Conservation (phyloP, 2,888 invertebrate species). For the Frankliniella intonsa region DNA sequence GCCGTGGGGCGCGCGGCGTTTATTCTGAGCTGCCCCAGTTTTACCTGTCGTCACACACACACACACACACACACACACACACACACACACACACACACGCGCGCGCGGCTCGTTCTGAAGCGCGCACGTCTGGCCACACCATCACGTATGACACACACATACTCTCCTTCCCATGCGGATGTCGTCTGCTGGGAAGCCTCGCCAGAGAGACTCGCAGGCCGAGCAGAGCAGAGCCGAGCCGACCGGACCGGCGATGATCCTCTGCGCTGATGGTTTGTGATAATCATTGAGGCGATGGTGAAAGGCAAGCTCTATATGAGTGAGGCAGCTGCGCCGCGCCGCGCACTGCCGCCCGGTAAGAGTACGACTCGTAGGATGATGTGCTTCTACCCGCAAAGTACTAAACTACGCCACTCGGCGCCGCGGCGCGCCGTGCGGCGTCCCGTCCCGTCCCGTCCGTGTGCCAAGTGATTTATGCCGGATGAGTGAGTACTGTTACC, state of each 20-base stretch:
- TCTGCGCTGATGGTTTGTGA: too few relatives aligned
- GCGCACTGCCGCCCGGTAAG: background rate
- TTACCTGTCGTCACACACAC: constrained; percentile 9
- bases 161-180: background rate
- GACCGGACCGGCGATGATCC: too few relatives aligned
- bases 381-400: background rate
- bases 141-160: background rate
- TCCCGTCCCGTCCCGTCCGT: background rate
- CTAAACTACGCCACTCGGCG: background rate
- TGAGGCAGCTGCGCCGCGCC: too few relatives aligned
- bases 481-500: constrained; percentile 23
- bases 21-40: constrained; percentile 26
- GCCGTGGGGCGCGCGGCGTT: background rate
- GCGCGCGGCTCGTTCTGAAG: background rate
- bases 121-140: background rate
- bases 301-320: too few relatives aligned
- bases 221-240: too few relatives aligned
- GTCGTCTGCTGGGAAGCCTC: too few relatives aligned
- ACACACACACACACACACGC: background rate
- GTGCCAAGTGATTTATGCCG: constrained; percentile 16
- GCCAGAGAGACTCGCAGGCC: too few relatives aligned
- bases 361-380: background rate
- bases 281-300: too few relatives aligned
- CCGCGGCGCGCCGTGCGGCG: background rate
- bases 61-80: constrained; percentile 7